phyloP scores from a whole-genome alignment of 2,113 vertebrate genomes.

The Dicaeum eximium region DNA sequence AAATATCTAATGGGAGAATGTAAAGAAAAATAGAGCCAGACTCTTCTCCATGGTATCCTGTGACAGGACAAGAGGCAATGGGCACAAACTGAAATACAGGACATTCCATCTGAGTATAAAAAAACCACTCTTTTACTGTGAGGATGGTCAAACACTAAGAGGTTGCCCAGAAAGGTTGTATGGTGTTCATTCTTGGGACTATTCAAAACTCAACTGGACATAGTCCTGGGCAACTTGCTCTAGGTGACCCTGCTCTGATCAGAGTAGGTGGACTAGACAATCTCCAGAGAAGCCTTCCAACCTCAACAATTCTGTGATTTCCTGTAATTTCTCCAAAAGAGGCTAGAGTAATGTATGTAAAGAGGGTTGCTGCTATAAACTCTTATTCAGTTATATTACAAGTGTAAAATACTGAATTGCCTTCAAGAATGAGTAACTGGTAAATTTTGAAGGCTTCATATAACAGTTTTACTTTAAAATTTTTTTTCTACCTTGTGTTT shows the following conservation, averaged over 20 bases:
- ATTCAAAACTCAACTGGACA: not conserved
- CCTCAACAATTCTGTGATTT: not conserved
- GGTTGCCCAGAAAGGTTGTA: not conserved
- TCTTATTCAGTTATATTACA: not conserved
- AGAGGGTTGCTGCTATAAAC: not conserved
- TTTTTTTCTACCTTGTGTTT: not conserved
- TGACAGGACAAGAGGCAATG: not conserved
- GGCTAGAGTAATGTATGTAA: not conserved
- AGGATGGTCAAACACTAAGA: not conserved
- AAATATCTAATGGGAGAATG: not conserved
- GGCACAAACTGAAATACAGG: not conserved
- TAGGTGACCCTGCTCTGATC: not conserved
- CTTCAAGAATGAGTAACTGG: not conserved
- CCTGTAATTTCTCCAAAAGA: not conserved
- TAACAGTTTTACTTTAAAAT: not conserved
- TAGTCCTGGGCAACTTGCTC: not conserved
- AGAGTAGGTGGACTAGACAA: not conserved
- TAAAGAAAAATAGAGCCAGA: not conserved
- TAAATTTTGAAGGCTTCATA: not conserved
- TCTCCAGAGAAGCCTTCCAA: not conserved
- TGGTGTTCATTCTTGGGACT: not conserved
- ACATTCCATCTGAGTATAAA: not conserved
- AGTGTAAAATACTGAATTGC: not conserved
- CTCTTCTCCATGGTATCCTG: not conserved
- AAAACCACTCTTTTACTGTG: not conserved